Percentiles rank a stretch among this genome's conserved stretches.
Conservation (phyloP, 2,113 vertebrate genomes). For the Phalacrocorax aristotelis region DNA sequence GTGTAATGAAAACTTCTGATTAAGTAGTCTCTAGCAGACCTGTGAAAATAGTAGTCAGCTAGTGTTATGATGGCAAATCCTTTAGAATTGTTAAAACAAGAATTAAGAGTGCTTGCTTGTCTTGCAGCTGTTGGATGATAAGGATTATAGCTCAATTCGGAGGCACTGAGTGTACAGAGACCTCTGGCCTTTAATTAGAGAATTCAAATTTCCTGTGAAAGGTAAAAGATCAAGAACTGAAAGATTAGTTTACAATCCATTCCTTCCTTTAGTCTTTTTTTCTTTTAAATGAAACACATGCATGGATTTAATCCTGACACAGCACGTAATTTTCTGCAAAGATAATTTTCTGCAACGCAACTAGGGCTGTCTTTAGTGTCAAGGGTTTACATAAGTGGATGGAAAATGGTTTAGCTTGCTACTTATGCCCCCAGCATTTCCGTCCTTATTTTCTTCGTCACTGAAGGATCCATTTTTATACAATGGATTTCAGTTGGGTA, state of each 20-base stretch:
- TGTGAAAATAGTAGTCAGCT: neutral
- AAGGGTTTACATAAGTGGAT: neutral
- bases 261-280: neutral
- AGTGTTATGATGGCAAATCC: neutral
- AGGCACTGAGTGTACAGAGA: neutral
- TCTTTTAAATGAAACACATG: neutral
- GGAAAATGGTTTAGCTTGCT: neutral
- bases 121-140: neutral
- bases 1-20: neutral
- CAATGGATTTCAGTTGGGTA: neutral
- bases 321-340: neutral
- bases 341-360: neutral
- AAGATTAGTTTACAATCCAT: neutral
- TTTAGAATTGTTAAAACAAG: neutral
- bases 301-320: neutral
- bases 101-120: neutral
- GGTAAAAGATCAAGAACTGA: neutral
- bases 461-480: neutral
- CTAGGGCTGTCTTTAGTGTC: neutral
- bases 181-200: neutral
- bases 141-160: neutral
- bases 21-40: neutral
- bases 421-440: neutral
- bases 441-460: fast-evolving
- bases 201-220: conserved; percentile 8